Evolutionary conservation across 2,113 vertebrate genomes (phyloP), one percentile per base, ranked within the genome.

Genomic region (Pseudorectes ferrugineus): DNA sequence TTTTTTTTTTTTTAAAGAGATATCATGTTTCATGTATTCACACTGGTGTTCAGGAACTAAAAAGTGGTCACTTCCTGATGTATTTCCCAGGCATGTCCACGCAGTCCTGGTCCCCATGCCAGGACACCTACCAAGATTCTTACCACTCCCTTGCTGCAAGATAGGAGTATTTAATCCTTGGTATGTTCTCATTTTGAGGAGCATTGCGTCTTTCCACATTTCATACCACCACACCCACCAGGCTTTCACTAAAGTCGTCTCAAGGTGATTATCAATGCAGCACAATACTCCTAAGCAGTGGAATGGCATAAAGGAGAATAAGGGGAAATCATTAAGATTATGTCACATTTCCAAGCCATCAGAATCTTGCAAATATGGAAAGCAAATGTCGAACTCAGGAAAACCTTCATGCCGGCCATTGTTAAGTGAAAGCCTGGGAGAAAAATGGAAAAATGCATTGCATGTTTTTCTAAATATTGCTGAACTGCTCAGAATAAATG

Each of bases 331-430:
- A 3, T 93, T 94, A 85, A 77, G 72, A 92, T 95, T 91, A 84
- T 74, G 33, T 90, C 90, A 88, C 1, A 4, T 63, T 89, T 97
- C 82, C 63, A 85, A 70, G 67, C 46, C 81, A 70, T 52, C 90
- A 48, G 76, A 63, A 77, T 71, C 14, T 9, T 5, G 3, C 79
- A 92, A 73, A 92, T 94, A 76, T 93, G 90, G 79, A 96, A 96
- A 94, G 63, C 79, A 94, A 93, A 95, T 92, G 77, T 94, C 49
- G 63, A 89, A 73, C 75, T 93, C 92, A 95, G 95, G 95, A 97
- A 96, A 96, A 55, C 67, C 74, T 88, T 66, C 46, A 36, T 28
- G 38, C 72, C 5, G 3, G 58, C 89, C 78, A 95, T 96, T 96
- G 95, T 95, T 95, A 94, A 83, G 48, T 20, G 51, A 76, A 94